Evolutionary conservation across 2,797 vertebrate genomes (phyloP).

Genomic region (Galago senegalensis): DNA sequence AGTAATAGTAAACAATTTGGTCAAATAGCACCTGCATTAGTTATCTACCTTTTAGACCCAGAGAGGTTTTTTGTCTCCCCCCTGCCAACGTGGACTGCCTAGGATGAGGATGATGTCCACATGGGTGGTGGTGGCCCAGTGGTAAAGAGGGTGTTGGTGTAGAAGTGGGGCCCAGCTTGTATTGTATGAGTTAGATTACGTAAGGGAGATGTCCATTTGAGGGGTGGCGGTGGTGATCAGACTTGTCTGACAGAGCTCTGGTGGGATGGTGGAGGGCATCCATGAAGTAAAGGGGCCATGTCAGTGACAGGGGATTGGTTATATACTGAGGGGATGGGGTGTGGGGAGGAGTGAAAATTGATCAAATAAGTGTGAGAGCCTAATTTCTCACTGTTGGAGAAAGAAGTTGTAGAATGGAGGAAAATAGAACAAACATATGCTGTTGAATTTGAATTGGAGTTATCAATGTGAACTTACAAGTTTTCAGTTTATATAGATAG

Average conservation of each 20-base stretch:
- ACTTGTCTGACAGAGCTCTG: not conserved
- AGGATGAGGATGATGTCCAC: not conserved
- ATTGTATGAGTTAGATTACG: not conserved
- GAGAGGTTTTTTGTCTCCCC: not conserved
- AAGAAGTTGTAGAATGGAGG: slow-evolving; percentile 17
- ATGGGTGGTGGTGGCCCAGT: not conserved
- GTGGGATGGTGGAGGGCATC: not conserved
- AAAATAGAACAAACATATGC: not conserved
- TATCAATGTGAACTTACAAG: slow-evolving; percentile 8
- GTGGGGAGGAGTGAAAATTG: not conserved
- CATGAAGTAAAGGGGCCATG: not conserved
- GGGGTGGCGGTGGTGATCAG: not conserved
- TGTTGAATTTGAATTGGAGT: slow-evolving; percentile 1
- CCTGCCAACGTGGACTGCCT: not conserved
- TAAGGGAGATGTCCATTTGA: not conserved
- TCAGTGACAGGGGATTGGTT: not conserved
- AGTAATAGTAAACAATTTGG: not conserved
- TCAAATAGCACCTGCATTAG: not conserved
- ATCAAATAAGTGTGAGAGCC: not conserved
- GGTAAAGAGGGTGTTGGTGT: not conserved
- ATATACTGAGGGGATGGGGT: not conserved
- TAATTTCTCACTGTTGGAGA: not conserved
- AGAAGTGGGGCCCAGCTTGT: not conserved
- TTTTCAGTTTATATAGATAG: not conserved
- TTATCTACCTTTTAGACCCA: not conserved